phyloP scores from a whole-genome alignment of 2,797 vertebrate genomes.

The Rhabdophis nuchalis region DNA sequence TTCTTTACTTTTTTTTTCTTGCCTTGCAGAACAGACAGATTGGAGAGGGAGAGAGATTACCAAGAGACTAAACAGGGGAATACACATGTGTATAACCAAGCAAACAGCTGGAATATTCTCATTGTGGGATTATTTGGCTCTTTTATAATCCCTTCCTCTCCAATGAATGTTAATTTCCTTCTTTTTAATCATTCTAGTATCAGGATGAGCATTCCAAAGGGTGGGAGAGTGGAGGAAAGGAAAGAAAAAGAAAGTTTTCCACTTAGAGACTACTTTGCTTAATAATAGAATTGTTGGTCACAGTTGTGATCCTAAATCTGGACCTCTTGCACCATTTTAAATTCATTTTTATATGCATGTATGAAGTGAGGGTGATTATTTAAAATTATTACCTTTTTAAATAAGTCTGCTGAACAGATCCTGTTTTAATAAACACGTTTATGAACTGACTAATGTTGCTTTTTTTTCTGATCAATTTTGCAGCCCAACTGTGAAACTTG shows the following conservation, averaged over 20 bases:
- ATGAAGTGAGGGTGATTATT: neutral
- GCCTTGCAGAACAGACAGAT: neutral
- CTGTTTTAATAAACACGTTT: neutral
- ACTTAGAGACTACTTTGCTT: neutral
- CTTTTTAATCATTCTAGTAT: too few species aligned
- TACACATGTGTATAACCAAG: neutral
- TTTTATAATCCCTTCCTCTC: neutral
- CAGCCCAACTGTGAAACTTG: neutral
- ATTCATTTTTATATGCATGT: neutral
- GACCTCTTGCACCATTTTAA: neutral
- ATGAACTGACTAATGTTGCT: neutral
- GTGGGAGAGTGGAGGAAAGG: too few species aligned
- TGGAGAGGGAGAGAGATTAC: neutral
- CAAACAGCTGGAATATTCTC: neutral
- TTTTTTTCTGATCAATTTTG: neutral
- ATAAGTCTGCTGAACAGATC: neutral
- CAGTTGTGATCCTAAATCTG: neutral
- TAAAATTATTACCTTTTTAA: neutral
- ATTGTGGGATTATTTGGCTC: neutral
- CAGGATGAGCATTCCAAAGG: too few species aligned
- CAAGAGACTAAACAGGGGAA: neutral
- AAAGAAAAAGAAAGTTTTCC: neutral
- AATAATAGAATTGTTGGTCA: neutral
- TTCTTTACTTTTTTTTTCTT: neutral
- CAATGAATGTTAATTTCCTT: neutral